phyloP scores from a whole-genome alignment of 2,113 vertebrate species.

The Gila orcuttii region DNA sequence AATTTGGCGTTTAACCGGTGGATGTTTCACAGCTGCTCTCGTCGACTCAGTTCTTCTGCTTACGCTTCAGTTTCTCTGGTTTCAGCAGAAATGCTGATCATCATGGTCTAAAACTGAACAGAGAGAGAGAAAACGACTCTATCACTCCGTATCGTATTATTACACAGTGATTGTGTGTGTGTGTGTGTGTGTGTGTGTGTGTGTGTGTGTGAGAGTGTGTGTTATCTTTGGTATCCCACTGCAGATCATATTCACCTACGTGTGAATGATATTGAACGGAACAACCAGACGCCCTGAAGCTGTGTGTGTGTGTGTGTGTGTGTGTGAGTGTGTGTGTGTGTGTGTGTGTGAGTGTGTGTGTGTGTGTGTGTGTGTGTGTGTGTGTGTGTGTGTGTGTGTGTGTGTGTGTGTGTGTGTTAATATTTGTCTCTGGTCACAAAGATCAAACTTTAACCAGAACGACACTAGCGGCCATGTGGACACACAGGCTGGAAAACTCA shows the following conservation, averaged over 20 bases:
- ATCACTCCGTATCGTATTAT: background rate
- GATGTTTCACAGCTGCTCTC: background rate
- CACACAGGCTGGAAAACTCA: conserved; percentile 40
- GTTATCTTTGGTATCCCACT: conserved; percentile 34
- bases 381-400: too few species aligned
- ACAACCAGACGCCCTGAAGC: background rate
- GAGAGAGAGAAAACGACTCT: background rate
- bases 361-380: too few species aligned
- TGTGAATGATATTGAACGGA: conserved; percentile 60
- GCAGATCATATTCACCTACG: conserved; percentile 72
- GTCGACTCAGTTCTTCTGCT: background rate
- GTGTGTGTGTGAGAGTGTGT: background rate
- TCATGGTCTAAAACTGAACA: background rate
- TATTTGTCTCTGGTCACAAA: conserved; percentile 30
- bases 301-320: background rate
- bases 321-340: too few species aligned
- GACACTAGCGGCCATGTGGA: conserved; percentile 19
- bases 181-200: background rate
- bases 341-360: too few species aligned
- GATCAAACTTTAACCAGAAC: conserved; percentile 38
- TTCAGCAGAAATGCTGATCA: conserved; percentile 2
- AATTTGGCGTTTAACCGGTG: background rate
- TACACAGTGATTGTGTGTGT: background rate
- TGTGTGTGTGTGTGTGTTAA: background rate
- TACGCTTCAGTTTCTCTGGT: background rate